Conservation (phyloP, 2,888 invertebrate genomes). For the Exocentrus adspersus region DNA sequence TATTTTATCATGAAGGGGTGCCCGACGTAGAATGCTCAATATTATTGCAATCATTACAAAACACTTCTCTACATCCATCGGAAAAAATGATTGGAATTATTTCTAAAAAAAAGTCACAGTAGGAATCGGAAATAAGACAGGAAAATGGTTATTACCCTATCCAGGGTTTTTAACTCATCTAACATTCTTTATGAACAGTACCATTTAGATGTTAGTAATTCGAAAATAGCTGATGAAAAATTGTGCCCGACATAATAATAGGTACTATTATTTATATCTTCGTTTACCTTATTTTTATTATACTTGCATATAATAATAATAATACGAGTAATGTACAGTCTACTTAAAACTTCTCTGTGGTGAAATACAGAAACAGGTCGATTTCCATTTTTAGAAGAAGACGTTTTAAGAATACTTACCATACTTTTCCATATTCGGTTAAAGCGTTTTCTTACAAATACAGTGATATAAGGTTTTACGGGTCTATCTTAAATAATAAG, state of each 20-base stretch:
- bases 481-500: too few relatives aligned
- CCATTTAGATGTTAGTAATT: constrained; percentile 15
- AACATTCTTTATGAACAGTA: constrained; percentile 10
- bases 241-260: not conserved
- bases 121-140: constrained; percentile 60
- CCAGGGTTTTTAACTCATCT: constrained; percentile 33
- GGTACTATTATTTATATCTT: too few relatives aligned
- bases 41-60: constrained; percentile 62
- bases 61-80: constrained; percentile 55
- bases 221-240: not conserved
- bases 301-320: too few relatives aligned
- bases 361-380: too few relatives aligned
- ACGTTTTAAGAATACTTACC: too few relatives aligned
- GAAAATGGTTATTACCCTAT: constrained; percentile 59
- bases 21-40: constrained; percentile 51
- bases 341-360: too few relatives aligned
- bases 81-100: constrained; percentile 57
- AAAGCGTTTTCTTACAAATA: too few relatives aligned
- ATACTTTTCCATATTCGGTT: too few relatives aligned
- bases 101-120: constrained; percentile 54
- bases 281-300: too few relatives aligned
- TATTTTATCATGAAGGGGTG: constrained; percentile 50
- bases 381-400: too few relatives aligned
- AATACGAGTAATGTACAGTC: too few relatives aligned
- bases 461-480: too few relatives aligned